Conservation (phyloP, 2,113 vertebrate species). For the Mormoops blainvillei region DNA sequence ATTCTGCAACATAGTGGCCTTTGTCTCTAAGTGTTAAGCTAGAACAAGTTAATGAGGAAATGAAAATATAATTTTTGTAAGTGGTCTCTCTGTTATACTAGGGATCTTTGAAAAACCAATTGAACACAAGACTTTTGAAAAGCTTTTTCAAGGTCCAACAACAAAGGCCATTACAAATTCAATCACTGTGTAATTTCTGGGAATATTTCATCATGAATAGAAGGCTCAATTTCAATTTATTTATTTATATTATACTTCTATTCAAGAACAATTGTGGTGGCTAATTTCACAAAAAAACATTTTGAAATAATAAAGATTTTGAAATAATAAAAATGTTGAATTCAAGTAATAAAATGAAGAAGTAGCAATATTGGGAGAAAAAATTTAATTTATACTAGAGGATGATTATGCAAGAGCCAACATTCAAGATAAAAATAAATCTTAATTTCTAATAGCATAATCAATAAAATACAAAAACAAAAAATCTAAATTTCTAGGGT, state of each 20-base stretch:
- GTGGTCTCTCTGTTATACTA: background rate
- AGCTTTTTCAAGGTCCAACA: conserved; percentile 31
- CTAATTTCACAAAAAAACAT: background rate
- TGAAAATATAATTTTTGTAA: conserved; percentile 38
- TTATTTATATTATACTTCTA: conserved; percentile 10
- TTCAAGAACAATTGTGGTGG: conserved; percentile 23
- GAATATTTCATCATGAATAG: conserved; percentile 41
- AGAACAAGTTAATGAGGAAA: conserved; percentile 20
- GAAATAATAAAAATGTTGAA: conserved; percentile 33
- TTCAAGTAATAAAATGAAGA: conserved; percentile 31
- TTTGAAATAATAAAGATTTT: conserved; percentile 19
- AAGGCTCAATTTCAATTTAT: conserved; percentile 27
- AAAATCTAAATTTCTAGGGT: background rate
- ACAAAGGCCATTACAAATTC: conserved; percentile 41
- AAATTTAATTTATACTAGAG: background rate
- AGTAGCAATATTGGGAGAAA: background rate
- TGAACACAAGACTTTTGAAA: conserved; percentile 20
- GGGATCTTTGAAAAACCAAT: conserved; percentile 35
- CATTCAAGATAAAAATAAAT: background rate
- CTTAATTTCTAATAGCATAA: background rate
- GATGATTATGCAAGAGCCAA: background rate
- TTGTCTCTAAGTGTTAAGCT: background rate
- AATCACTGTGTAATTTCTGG: conserved; percentile 13
- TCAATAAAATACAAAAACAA: background rate
- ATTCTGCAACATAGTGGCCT: conserved; percentile 27